Evolutionary conservation across 1,140 invertebrate genomes (phyloP).

Genomic region (Oppia nitens): DNA sequence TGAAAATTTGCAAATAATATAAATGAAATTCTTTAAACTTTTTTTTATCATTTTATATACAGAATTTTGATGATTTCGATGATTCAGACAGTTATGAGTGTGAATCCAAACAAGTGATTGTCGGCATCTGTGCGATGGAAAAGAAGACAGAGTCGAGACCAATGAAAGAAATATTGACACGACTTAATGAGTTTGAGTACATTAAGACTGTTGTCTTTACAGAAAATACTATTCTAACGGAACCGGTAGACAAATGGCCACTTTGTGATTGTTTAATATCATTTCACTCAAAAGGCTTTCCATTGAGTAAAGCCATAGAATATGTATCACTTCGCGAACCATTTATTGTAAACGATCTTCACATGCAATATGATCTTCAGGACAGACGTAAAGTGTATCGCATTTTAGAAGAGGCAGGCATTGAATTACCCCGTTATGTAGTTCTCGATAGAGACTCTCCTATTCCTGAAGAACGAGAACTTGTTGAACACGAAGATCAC

Average conservation of each 20-base stretch:
- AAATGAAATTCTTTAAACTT: no score
- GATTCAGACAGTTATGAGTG: neutral
- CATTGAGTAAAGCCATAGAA: constrained; percentile 90
- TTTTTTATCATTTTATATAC: neutral
- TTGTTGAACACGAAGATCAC: constrained; percentile 93
- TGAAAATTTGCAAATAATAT: no score
- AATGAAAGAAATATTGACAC: constrained; percentile 91
- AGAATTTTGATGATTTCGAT: neutral
- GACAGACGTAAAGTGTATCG: constrained; percentile 79
- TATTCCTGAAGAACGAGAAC: constrained; percentile 73
- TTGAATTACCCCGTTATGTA: constrained; percentile 93
- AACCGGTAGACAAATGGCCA: constrained; percentile 95
- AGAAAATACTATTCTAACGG: constrained; percentile 82
- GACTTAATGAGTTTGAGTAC: constrained; percentile 88
- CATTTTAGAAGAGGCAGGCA: constrained; percentile 80
- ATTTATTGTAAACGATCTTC: constrained; percentile 94
- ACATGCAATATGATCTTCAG: constrained; percentile 95
- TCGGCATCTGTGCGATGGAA: constrained; percentile 94
- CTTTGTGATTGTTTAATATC: constrained; percentile 92
- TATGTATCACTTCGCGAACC: constrained; percentile 86
- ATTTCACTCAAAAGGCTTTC: constrained; percentile 95
- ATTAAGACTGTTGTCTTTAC: constrained; percentile 81
- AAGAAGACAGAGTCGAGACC: constrained; percentile 97
- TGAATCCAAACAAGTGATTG: constrained; percentile 49
- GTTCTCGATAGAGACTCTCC: constrained; percentile 84